Conservation (phyloP, 2,113 vertebrate genomes). For the Edolisoma coerulescens region DNA sequence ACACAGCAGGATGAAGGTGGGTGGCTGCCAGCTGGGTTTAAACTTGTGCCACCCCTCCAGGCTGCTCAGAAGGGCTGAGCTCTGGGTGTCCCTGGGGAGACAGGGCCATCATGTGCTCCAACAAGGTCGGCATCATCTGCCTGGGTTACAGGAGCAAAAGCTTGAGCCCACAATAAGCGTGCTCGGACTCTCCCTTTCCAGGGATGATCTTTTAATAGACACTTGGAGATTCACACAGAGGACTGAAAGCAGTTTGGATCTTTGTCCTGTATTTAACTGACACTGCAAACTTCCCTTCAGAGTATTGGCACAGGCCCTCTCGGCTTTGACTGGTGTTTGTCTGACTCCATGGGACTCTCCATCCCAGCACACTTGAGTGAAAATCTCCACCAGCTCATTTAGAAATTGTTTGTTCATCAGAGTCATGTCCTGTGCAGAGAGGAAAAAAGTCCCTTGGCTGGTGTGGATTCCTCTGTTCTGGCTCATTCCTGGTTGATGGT, state of each 20-base stretch:
- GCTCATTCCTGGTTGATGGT: neutral
- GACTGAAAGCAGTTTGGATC: neutral
- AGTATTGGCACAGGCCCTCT: neutral
- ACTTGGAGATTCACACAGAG: neutral
- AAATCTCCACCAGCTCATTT: neutral
- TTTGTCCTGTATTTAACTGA: neutral
- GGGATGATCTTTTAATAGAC: neutral
- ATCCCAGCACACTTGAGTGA: neutral
- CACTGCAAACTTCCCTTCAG: neutral
- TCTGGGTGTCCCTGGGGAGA: neutral
- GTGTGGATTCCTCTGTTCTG: neutral
- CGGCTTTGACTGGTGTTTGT: neutral
- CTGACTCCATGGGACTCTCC: neutral
- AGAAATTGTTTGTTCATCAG: neutral
- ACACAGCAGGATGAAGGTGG: accelerated
- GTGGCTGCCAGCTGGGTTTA: neutral
- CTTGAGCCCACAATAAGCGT: accelerated
- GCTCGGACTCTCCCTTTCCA: neutral
- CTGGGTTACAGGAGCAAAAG: neutral
- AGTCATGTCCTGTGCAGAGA: neutral
- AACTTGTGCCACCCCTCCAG: neutral
- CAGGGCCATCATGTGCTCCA: neutral
- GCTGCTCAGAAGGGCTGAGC: neutral
- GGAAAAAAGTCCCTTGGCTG: neutral
- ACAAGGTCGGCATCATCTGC: accelerated